Evolutionary conservation across 2,888 invertebrate species (phyloP), one percentile per base, ranked within the genome.

Genomic region (Limnephilus rhombicus): DNA sequence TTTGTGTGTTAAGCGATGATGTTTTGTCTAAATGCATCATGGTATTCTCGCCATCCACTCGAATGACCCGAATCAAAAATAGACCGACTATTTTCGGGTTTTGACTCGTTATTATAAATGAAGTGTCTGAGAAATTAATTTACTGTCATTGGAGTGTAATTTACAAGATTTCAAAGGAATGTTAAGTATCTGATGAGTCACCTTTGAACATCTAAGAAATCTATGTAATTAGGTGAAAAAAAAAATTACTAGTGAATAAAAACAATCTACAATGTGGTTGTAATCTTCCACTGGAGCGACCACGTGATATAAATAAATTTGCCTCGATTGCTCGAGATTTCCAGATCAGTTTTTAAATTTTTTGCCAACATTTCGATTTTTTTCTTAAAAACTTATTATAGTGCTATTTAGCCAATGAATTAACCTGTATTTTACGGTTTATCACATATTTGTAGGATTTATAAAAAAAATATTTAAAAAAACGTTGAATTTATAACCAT

Each of bases 101-200:
- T 80, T 83, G 80, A 91, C 68, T 80, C 68, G 53, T 91, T 86
- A 91, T 91, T 91, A 91, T 86, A 86, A 91, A 91, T 86, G 91
- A 86, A 37, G 85, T 85, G 80, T 86, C 85, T 45, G 83, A n/a
- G 13, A 53, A 53, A 86, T 85, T 85, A 86, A 85, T 91, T 86
- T 80, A 24, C 53, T 91, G 91, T 91, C 91, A 91, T 80, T 86
- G 31, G 24, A n/a, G 37, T n/a, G n/a, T 68, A 68, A 68, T 68
- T 68, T 68, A 68, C 24, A 68, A 68, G 24, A 24, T 68, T 68
- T 24, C 2, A 68, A 68, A 7, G n/a, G 68, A 68, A 68, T 68
- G 7, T 68, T n/a, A 68, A 68, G 18, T 68, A 68, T 18, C 68
- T 68, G 68, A 18, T 4, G 24, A 68, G 68, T 68, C 24, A 7